Conservation (phyloP, 2,113 vertebrate species). For the Otis tarda region DNA sequence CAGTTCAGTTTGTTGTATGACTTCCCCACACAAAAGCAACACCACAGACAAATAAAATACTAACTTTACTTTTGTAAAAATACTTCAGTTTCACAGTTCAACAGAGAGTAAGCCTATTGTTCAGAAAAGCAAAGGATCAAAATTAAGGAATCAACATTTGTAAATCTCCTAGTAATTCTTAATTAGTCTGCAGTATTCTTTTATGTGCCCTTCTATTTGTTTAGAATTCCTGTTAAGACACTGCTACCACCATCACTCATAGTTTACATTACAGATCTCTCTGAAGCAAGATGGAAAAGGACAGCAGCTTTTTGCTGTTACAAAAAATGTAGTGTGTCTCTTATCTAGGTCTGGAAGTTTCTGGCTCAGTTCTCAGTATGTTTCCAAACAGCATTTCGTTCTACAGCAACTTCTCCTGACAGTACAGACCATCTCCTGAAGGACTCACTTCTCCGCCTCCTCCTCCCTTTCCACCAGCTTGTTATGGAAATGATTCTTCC, state of each 20-base stretch:
- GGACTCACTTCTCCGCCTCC: neutral
- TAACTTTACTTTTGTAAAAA: conserved; percentile 17
- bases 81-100: neutral
- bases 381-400: neutral
- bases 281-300: neutral
- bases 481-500: neutral
- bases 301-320: neutral
- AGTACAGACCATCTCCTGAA: neutral
- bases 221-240: neutral
- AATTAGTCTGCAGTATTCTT: neutral
- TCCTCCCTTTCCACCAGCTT: neutral
- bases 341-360: neutral
- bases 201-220: neutral
- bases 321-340: neutral
- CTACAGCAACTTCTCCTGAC: neutral
- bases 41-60: conserved; percentile 31
- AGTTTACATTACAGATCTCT: neutral
- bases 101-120: neutral
- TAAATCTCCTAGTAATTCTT: neutral
- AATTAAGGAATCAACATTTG: conserved; percentile 9
- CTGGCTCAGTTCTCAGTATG: neutral
- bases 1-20: conserved; percentile 36
- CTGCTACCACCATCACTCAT: fast-evolving
- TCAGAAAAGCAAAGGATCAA: conserved; percentile 1
- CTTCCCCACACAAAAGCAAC: neutral